A percentile compares a stretch with the other conserved stretches of the same genome.
Evolutionary conservation across 2,797 vertebrate species (phyloP).

Genomic region (Graptemys geographica): DNA sequence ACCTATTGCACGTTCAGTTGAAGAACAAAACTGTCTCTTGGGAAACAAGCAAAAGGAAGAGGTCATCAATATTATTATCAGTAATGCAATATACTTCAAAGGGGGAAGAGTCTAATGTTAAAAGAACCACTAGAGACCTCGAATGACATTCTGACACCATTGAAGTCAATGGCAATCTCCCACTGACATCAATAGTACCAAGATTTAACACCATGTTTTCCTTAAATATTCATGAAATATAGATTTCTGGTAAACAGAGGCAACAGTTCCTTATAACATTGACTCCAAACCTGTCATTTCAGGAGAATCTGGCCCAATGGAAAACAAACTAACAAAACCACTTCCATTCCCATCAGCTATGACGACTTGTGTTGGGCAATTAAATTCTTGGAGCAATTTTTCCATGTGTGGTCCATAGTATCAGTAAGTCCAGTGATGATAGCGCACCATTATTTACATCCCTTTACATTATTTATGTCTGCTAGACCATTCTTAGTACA

Average conservation of each 20-base stretch:
- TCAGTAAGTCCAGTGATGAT: constrained; percentile 46
- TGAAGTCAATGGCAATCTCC: not conserved
- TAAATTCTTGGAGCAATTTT: constrained; percentile 12
- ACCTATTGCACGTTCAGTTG: not conserved
- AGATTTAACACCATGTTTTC: not conserved
- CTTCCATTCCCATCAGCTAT: not conserved
- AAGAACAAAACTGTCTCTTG: not conserved
- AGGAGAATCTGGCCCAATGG: not conserved
- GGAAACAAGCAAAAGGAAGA: not conserved
- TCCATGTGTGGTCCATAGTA: not conserved
- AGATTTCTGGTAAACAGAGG: not conserved
- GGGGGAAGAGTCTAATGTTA: not conserved
- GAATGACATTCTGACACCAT: not conserved
- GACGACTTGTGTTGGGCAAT: not conserved
- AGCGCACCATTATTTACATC: constrained; percentile 66
- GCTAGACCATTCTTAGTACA: constrained; percentile 48
- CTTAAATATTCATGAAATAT: not conserved
- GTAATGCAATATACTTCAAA: not conserved
- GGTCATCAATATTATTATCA: not conserved
- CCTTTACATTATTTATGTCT: not conserved
- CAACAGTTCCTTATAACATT: not conserved
- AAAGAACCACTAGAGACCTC: not conserved
- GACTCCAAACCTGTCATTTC: not conserved
- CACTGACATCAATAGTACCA: not conserved
- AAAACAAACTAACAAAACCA: not conserved